A percentile compares a stretch with the other conserved stretches of the same genome.
Evolutionary conservation across 2,113 vertebrate genomes (phyloP).

Genomic region (Mesocricetus auratus): DNA sequence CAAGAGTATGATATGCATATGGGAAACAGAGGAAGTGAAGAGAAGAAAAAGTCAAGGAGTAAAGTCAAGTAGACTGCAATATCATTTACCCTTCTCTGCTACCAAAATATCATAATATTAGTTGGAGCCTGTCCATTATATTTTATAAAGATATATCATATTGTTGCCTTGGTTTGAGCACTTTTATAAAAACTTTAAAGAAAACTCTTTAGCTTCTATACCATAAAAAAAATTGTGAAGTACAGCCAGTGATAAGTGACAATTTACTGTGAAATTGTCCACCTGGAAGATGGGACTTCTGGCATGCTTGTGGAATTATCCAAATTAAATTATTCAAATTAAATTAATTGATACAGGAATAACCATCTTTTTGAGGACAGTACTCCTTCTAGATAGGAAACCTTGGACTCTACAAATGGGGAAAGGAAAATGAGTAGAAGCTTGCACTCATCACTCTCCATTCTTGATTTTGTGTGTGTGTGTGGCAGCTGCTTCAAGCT

Average conservation of each 20-base stretch:
- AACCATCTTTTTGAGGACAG: background rate
- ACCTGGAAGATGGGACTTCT: background rate
- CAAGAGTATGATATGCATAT: accelerated
- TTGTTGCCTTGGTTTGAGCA: background rate
- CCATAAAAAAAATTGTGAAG: background rate
- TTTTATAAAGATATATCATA: background rate
- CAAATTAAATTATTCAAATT: background rate
- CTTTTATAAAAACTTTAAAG: constrained; percentile 2
- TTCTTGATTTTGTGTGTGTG: background rate
- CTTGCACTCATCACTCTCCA: background rate
- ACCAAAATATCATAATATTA: background rate
- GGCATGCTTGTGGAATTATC: background rate
- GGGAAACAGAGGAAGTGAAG: background rate
- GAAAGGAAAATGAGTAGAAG: background rate
- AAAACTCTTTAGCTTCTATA: background rate
- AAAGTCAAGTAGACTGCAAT: background rate
- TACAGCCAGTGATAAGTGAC: background rate
- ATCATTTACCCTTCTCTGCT: background rate
- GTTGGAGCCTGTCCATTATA: background rate
- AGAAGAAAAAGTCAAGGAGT: background rate
- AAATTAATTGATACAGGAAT: background rate
- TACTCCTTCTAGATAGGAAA: background rate
- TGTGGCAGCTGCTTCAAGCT: accelerated
- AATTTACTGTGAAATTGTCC: too few species aligned
- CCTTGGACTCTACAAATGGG: background rate